phyloP scores from a whole-genome alignment of 2,888 invertebrate genomes.

The Ochropacha duplaris region DNA sequence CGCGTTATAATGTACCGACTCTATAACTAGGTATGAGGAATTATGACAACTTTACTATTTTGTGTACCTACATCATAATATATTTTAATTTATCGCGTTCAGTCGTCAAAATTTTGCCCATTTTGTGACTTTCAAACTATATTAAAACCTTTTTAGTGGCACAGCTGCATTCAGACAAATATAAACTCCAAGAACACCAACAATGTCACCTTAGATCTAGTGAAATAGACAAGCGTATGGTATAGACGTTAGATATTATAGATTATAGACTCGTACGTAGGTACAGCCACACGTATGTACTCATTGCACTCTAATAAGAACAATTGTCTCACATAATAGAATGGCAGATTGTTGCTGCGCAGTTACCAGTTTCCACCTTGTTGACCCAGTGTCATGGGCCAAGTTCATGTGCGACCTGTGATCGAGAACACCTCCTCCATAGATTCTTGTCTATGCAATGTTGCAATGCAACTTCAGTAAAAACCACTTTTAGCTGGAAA shows the following conservation, averaged over 20 bases:
- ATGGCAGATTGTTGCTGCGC: slow-evolving; percentile 25
- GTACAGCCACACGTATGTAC: slow-evolving; percentile 20
- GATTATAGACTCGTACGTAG: slow-evolving; percentile 18
- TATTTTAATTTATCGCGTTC: too few relatives aligned
- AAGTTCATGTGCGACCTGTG: slow-evolving; percentile 62
- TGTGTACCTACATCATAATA: too few relatives aligned
- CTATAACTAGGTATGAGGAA: slow-evolving; percentile 48
- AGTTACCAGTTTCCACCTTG: slow-evolving; percentile 37
- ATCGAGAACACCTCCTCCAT: slow-evolving; percentile 31
- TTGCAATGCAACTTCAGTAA: slow-evolving; percentile 58
- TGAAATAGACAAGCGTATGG: slow-evolving; percentile 15
- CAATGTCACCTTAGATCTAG: slow-evolving; percentile 27
- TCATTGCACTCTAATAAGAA: slow-evolving; percentile 36
- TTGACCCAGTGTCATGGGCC: slow-evolving; percentile 66
- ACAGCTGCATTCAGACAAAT: slow-evolving; percentile 31
- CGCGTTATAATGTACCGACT: slow-evolving; percentile 37
- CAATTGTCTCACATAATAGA: slow-evolving; percentile 6
- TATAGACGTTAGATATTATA: slow-evolving; percentile 18
- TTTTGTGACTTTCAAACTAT: background rate
- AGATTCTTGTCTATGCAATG: slow-evolving; percentile 44
- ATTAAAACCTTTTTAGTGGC: slow-evolving; percentile 14
- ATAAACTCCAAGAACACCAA: slow-evolving; percentile 35
- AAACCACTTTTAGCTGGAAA: slow-evolving; percentile 44
- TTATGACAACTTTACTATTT: slow-evolving; percentile 30
- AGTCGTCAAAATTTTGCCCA: too few relatives aligned